phyloP scores from a whole-genome alignment of 2,113 vertebrate species.

The Macrotus californicus region DNA sequence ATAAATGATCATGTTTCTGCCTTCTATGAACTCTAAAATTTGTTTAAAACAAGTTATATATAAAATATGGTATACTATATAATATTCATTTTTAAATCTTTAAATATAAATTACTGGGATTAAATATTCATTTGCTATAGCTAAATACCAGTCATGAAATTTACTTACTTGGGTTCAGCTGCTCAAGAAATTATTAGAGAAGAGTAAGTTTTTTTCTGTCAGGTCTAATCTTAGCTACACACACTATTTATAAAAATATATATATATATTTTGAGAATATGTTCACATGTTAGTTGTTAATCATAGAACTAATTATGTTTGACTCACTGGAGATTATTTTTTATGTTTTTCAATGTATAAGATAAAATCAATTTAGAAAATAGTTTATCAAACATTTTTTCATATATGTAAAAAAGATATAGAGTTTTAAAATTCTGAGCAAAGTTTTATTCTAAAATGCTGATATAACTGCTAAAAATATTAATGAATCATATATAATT shows the following conservation, averaged over 20 bases:
- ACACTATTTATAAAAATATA: not conserved
- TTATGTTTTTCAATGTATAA: conserved; percentile 8
- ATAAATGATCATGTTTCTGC: not conserved
- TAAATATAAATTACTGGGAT: conserved; percentile 33
- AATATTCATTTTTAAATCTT: not conserved
- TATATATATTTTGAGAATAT: not conserved
- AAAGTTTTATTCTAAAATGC: conserved; percentile 25
- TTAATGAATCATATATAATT: conserved; percentile 27
- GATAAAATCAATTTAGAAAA: conserved; percentile 17
- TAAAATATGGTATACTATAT: not conserved
- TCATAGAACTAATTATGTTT: not conserved
- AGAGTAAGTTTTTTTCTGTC: not conserved
- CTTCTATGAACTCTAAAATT: not conserved
- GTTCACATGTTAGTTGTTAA: not conserved
- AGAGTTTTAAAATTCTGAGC: not conserved
- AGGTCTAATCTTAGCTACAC: not conserved
- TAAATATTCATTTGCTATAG: conserved; percentile 16
- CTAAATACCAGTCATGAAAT: conserved; percentile 21
- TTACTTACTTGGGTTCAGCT: not conserved
- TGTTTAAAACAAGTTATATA: not conserved
- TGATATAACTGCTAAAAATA: conserved; percentile 32
- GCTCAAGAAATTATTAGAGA: not conserved
- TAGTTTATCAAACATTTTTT: not conserved
- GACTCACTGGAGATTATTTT: not conserved
- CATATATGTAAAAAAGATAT: not conserved